Percentiles rank a stretch among this genome's conserved stretches.
Conservation (phyloP, 1,140 invertebrate genomes). For the Planococcus citri region DNA sequence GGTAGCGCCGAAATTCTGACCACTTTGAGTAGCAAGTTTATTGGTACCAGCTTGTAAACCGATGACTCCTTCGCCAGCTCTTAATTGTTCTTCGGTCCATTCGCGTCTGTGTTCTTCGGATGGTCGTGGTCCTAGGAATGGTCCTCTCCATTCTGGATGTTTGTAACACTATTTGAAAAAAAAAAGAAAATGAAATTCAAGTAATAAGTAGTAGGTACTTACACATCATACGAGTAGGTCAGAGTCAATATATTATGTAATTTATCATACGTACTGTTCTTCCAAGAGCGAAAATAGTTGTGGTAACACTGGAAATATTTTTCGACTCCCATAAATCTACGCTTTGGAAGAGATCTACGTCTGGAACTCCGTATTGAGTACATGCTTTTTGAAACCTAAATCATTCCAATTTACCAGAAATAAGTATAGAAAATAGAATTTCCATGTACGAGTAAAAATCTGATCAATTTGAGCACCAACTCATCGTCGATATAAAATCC, state of each 20-base stretch:
- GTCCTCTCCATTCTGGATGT: conserved; percentile 79
- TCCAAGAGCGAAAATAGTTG: conserved; percentile 83
- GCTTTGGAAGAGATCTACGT: conserved; percentile 91
- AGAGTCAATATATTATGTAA: too few relatives aligned
- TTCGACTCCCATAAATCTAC: conserved; percentile 90
- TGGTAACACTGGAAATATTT: conserved; percentile 85
- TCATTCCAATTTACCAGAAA: too few relatives aligned
- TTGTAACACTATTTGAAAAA: conserved; percentile 64
- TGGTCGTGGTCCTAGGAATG: conserved; percentile 76
- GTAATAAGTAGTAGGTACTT: too few relatives aligned
- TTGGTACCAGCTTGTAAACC: conserved; percentile 93
- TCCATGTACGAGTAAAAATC: too few relatives aligned
- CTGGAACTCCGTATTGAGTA: conserved; percentile 75
- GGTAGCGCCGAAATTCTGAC: conserved; percentile 83
- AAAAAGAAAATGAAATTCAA: neutral
- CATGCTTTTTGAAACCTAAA: conserved; percentile 80
- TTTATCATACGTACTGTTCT: conserved; percentile 77
- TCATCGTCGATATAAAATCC: too few relatives aligned
- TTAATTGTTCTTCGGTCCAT: conserved; percentile 81
- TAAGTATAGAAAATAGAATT: too few relatives aligned
- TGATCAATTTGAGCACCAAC: too few relatives aligned
- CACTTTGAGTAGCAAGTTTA: conserved; percentile 85
- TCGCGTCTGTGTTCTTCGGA: conserved; percentile 82
- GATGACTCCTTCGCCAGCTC: conserved; percentile 78
- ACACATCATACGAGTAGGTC: too few relatives aligned